Percentiles rank a stretch among this genome's conserved stretches.
phyloP scores from a whole-genome alignment of 1,140 invertebrate species.

The Bombus breviceps region DNA sequence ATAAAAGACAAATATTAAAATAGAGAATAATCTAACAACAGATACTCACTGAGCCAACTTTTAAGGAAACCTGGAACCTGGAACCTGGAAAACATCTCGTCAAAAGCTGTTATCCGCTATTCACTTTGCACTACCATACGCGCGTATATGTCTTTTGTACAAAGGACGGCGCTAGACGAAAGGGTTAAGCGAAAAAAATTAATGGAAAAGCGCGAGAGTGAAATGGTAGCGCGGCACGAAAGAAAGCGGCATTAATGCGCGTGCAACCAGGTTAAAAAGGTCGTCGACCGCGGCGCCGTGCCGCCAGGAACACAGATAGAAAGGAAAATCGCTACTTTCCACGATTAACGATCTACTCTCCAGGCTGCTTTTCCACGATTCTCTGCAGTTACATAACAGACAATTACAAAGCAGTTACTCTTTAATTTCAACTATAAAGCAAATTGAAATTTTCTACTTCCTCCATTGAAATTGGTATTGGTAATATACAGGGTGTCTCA shows the following conservation, averaged over 20 bases:
- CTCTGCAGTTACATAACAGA: not conserved
- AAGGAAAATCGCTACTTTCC: slow-evolving; percentile 51
- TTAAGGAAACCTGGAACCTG: not conserved
- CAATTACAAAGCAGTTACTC: not conserved
- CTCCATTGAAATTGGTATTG: not conserved
- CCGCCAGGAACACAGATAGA: slow-evolving; percentile 34
- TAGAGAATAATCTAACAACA: not conserved
- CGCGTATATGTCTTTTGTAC: not conserved
- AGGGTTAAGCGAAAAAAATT: not conserved
- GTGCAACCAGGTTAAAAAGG: slow-evolving; percentile 45
- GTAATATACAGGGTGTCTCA: too few relatives aligned
- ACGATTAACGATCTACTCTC: slow-evolving; percentile 25
- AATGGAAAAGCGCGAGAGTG: slow-evolving; percentile 39
- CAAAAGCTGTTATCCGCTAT: not conserved
- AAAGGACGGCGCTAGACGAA: not conserved
- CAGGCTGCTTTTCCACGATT: not conserved
- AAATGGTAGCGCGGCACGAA: slow-evolving; percentile 26
- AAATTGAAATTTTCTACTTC: not conserved
- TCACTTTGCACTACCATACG: not conserved
- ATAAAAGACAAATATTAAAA: not conserved
- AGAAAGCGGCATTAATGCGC: slow-evolving; percentile 45
- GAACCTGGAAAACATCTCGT: too few relatives aligned
- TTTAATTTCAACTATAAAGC: not conserved
- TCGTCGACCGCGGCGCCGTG: slow-evolving; percentile 34
- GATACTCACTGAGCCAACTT: not conserved